Evolutionary conservation across 2,113 vertebrate species (phyloP), one percentile per base, ranked within the genome.

Genomic region (Eupsittula cactorum): DNA sequence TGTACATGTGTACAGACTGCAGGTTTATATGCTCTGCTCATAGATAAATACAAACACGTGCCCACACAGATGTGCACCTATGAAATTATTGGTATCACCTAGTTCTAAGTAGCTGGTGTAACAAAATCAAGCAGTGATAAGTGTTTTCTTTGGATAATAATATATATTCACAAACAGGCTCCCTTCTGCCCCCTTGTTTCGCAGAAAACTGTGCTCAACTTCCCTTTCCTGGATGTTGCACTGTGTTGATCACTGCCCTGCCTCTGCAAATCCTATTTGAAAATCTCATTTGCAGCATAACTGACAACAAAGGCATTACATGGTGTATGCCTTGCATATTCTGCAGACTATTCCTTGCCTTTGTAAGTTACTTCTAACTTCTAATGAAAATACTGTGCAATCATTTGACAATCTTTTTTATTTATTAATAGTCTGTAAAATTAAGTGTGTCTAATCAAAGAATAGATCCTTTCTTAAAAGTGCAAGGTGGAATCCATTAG

Each of bases 241-340:
- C 93, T 97, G 84, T 90, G 94, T 78, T 94, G 94, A 93, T 95
- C 92, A 75, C 90, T 96, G 92, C 91, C 93, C 95, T 97, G 91
- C 92, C 69, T 97, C 93, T 95, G 83, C 91, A 97, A 97, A 97
- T 97, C 95, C 96, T 96, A 96, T 97, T 97, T 97, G 96, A 96
- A 97, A 98, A 97, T 97, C 96, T 91, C 95, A 97, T 97, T 97
- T 96, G 95, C 95, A 94, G 92, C 96, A 97, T 97, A 97, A 95
- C 93, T 97, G 94, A 94, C 92, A 97, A 96, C 96, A 97, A 96
- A 97, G 89, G 95, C 88, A 97, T 97, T 96, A 96, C 94, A 96
- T 75, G 93, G 82, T 92, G 73, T 84, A 68, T 80, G 75, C 69
- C 64, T 84, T 92, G 75, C 73, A 53, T 67, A 91, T 91, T 91